Conservation (phyloP, 2,888 invertebrate genomes). For the Luperina testacea region DNA sequence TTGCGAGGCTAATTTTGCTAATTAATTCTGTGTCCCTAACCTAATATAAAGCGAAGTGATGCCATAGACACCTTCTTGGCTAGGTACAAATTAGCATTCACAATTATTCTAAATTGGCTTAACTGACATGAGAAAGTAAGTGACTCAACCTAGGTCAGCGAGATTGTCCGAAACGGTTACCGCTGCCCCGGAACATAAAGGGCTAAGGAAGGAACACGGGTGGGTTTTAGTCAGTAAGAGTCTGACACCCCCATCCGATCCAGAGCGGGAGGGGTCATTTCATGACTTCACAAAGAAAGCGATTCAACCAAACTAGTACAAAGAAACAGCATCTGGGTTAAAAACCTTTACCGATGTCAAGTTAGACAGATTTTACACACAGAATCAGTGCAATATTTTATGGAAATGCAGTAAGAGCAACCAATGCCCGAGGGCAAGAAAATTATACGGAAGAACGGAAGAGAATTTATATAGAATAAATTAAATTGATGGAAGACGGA, state of each 20-base stretch:
- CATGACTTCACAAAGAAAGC: background rate
- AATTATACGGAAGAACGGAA: background rate
- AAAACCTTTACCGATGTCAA: background rate
- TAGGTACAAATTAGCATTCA: constrained; percentile 33
- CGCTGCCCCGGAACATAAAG: no score
- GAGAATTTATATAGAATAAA: background rate
- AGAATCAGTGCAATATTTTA: background rate
- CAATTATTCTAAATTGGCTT: constrained; percentile 21
- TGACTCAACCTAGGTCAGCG: background rate
- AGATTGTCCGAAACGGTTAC: no score
- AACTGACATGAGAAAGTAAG: background rate
- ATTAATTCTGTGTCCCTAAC: constrained; percentile 66
- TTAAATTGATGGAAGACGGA: background rate
- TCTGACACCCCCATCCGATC: no score
- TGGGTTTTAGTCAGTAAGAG: no score
- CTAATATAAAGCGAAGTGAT: constrained; percentile 47
- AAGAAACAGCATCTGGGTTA: background rate
- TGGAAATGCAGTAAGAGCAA: background rate
- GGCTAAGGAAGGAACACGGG: no score
- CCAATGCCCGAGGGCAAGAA: background rate
- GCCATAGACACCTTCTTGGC: constrained; percentile 41
- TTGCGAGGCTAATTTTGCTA: constrained; percentile 59
- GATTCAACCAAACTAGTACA: background rate
- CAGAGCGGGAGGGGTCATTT: no score
- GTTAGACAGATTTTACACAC: background rate